These are phyloP conservation scores for Pegoplata infirma DNA, from an alignment of 2,888 invertebrate genomes.

Conservation along the genomic window DNA sequence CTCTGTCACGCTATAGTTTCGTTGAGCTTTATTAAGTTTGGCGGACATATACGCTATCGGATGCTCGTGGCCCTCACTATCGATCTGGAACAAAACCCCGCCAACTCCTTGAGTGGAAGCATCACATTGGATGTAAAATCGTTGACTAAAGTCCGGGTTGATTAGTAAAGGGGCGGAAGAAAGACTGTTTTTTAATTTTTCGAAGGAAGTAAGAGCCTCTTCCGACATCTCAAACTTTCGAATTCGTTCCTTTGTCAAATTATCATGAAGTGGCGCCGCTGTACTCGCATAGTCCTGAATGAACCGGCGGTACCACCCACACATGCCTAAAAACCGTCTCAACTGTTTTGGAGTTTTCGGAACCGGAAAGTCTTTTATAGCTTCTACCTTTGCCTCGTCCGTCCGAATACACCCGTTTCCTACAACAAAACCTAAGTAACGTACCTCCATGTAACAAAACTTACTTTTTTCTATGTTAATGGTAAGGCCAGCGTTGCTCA, in stretches of 20 bases:
- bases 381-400: neutral
- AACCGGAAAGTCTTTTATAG: too few species aligned
- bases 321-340: conserved; percentile 34
- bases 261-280: conserved; percentile 19
- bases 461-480: conserved; percentile 10
- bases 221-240: neutral
- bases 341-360: conserved; percentile 12
- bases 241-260: conserved; percentile 15
- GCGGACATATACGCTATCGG: too few species aligned
- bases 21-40: too few species aligned
- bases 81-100: too few species aligned
- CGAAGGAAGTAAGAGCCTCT: neutral
- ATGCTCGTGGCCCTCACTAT: too few species aligned
- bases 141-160: conserved; percentile 3
- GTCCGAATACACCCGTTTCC: conserved; percentile 13
- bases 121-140: conserved; percentile 30
- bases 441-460: neutral
- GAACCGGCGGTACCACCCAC: conserved; percentile 32
- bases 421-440: conserved; percentile 35
- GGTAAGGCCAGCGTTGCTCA: conserved; percentile 1
- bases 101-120: too few species aligned
- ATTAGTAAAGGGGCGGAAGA: neutral
- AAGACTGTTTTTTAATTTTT: neutral
- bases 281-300: conserved; percentile 14
- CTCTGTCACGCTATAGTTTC: too few species aligned